Conservation (phyloP, 2,113 vertebrate genomes). For the Pavo muticus region DNA sequence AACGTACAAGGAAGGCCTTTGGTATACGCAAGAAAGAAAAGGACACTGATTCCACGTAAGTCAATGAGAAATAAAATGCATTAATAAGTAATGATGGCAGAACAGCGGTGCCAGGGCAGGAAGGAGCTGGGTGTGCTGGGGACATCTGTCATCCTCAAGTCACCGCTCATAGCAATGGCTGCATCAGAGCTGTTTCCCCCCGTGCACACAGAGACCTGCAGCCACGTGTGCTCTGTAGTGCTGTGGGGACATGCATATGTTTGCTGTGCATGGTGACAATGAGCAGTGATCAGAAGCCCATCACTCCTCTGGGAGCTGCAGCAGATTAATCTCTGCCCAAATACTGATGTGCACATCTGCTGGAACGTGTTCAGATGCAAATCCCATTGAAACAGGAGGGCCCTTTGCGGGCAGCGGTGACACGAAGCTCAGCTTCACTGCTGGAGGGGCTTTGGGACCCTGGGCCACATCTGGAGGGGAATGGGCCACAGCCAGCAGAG, state of each 20-base stretch:
- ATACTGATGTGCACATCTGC: not conserved
- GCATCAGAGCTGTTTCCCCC: not conserved
- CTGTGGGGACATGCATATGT: fast-evolving
- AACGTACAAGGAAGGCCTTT: slow-evolving; percentile 96
- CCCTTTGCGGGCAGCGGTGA: not conserved
- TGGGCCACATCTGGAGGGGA: not conserved
- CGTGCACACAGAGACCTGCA: fast-evolving
- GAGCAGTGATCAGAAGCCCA: not conserved
- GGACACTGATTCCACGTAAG: slow-evolving; percentile 94
- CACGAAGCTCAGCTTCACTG: fast-evolving
- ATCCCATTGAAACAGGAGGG: fast-evolving
- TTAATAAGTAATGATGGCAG: fast-evolving
- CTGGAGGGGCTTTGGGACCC: not conserved
- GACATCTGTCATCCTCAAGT: fast-evolving
- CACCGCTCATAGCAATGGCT: fast-evolving
- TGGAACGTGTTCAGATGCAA: not conserved
- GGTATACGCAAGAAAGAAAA: slow-evolving; percentile 98
- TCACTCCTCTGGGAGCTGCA: not conserved
- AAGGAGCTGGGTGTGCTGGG: fast-evolving
- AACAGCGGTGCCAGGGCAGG: not conserved
- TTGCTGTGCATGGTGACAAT: not conserved
- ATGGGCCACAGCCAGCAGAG: too few species aligned
- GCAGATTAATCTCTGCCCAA: not conserved
- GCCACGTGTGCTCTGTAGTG: fast-evolving
- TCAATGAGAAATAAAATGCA: fast-evolving